Conservation (phyloP, 2,888 invertebrate genomes). For the Gandaritis pyraliata region DNA sequence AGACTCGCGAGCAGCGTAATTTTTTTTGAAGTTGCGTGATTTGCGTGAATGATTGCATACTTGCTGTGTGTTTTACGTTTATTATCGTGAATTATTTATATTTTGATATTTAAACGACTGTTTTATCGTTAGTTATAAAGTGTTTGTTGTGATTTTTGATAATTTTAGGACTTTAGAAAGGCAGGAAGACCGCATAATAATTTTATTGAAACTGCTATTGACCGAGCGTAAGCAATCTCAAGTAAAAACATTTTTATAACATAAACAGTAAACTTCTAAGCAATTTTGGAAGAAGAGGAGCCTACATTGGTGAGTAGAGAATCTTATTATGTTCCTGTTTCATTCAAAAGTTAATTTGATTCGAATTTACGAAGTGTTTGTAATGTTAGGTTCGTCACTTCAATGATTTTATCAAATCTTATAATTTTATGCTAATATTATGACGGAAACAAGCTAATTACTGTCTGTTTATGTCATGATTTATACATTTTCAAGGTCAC, state of each 20-base stretch:
- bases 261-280: slow-evolving; percentile 25
- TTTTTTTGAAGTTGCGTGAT: slow-evolving; percentile 67
- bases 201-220: slow-evolving; percentile 28
- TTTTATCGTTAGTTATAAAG: slow-evolving; percentile 30
- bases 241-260: slow-evolving; percentile 39
- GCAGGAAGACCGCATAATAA: slow-evolving; percentile 15
- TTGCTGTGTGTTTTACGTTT: slow-evolving; percentile 59
- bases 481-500: slow-evolving; percentile 6
- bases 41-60: slow-evolving; percentile 64
- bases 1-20: slow-evolving; percentile 46
- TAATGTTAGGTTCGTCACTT: slow-evolving; percentile 33
- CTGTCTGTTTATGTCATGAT: slow-evolving; percentile 24
- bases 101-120: slow-evolving; percentile 38
- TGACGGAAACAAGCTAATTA: slow-evolving; percentile 31
- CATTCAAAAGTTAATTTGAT: slow-evolving; percentile 6
- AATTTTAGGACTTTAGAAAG: slow-evolving; percentile 11
- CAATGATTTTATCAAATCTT: slow-evolving; percentile 37
- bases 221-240: slow-evolving; percentile 31
- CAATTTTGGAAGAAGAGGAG: slow-evolving; percentile 28
- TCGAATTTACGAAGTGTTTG: slow-evolving; percentile 11
- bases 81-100: slow-evolving; percentile 51
- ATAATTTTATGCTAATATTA: slow-evolving; percentile 29
- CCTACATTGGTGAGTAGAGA: slow-evolving; percentile 35
- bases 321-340: slow-evolving; percentile 28
- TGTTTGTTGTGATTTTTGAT: slow-evolving; percentile 29